These are phyloP conservation scores for Campoplex nolae DNA, from an alignment of 2,888 invertebrate species.

Conservation along the genomic window DNA sequence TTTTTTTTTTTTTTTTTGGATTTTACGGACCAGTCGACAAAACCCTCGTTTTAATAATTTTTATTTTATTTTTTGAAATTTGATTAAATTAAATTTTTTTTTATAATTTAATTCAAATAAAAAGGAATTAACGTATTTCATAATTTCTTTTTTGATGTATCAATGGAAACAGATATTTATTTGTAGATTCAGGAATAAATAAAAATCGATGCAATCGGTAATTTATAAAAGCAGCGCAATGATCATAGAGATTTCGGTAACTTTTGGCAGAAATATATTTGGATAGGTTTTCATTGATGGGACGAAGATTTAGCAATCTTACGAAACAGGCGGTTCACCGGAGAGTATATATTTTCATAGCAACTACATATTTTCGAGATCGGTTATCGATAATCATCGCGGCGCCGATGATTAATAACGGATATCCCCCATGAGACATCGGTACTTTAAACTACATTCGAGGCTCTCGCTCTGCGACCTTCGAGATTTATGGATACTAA, in stretches of 20 bases:
- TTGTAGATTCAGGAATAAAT: no score
- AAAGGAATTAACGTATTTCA: no score
- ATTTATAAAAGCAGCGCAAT: background rate
- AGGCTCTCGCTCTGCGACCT: slow-evolving; percentile 44
- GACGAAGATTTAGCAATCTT: background rate
- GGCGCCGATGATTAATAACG: slow-evolving; percentile 47
- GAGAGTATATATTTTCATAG: slow-evolving; percentile 27
- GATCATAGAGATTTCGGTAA: background rate
- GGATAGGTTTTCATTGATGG: no score
- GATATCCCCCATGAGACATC: slow-evolving; percentile 61
- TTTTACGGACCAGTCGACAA: background rate
- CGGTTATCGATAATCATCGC: slow-evolving; percentile 51
- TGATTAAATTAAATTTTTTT: no score
- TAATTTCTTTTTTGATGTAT: no score
- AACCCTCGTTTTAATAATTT: background rate
- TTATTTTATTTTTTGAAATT: background rate
- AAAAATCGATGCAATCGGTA: no score
- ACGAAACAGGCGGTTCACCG: slow-evolving; percentile 25
- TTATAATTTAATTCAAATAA: no score
- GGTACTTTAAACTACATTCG: slow-evolving; percentile 14
- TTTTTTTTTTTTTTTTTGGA: background rate
- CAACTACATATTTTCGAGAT: slow-evolving; percentile 13
- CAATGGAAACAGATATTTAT: no score
- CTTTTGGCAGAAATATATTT: background rate
- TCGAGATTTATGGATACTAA: slow-evolving; percentile 23